Evolutionary conservation across 2,888 invertebrate species (phyloP).

Genomic region (Agrochola macilenta): DNA sequence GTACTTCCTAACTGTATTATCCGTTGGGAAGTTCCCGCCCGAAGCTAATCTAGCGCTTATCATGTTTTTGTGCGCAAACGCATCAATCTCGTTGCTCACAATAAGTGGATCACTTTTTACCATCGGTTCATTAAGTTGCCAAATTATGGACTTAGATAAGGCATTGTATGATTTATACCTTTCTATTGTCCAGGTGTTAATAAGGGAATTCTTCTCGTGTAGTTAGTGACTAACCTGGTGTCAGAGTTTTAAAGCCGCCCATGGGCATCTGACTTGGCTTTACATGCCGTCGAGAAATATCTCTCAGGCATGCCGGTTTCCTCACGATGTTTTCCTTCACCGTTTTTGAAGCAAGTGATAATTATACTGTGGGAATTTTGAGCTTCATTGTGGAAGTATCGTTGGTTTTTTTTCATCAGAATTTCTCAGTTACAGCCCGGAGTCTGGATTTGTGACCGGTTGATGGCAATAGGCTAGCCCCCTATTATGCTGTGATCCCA

Average conservation of each 20-base stretch:
- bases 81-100: slow-evolving; percentile 38
- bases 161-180: slow-evolving; percentile 9
- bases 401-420: not conserved
- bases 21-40: slow-evolving; percentile 21
- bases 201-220: not conserved
- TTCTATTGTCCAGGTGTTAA: slow-evolving; percentile 21
- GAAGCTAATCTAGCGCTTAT: slow-evolving; percentile 34
- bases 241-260: no score
- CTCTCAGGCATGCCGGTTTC: no score
- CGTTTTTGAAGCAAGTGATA: no score
- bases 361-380: no score
- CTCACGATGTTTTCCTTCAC: no score
- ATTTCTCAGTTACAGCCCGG: not conserved
- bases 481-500: no score
- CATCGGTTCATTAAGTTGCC: slow-evolving; percentile 55
- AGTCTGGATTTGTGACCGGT: not conserved
- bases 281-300: no score
- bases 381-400: no score
- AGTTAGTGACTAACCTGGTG: no score
- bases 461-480: not conserved
- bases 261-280: no score
- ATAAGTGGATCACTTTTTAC: slow-evolving; percentile 43
- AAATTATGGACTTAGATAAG: slow-evolving; percentile 48
- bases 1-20: slow-evolving; percentile 7
- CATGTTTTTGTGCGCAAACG: slow-evolving; percentile 45